Conservation (phyloP, 2,797 vertebrate genomes). For the Astyanax mexicanus region DNA sequence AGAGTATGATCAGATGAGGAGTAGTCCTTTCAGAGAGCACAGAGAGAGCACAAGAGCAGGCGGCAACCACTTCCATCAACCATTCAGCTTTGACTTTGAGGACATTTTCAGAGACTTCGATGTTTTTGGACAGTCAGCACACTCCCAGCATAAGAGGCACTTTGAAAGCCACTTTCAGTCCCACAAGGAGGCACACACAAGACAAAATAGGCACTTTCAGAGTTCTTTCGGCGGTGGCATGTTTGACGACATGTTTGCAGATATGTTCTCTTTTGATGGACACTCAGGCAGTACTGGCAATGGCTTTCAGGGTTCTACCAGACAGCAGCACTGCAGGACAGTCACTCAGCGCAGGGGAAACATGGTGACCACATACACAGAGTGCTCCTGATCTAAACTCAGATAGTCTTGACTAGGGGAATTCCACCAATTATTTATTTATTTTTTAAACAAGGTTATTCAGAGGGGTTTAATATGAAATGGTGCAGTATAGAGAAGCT, state of each 20-base stretch:
- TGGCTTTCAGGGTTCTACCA: slow-evolving; percentile 84
- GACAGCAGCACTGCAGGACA: slow-evolving; percentile 90
- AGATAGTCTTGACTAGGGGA: neutral
- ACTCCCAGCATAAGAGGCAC: slow-evolving; percentile 79
- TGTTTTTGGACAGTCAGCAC: slow-evolving; percentile 82
- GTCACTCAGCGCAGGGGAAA: slow-evolving; percentile 95
- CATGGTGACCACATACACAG: slow-evolving; percentile 96
- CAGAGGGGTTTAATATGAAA: too few relatives aligned
- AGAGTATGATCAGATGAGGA: slow-evolving; percentile 91
- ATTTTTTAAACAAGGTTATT: too few relatives aligned
- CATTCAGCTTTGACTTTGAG: slow-evolving; percentile 93
- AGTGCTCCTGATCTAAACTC: slow-evolving; percentile 46
- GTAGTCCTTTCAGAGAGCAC: slow-evolving; percentile 73
- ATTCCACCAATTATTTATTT: too few relatives aligned
- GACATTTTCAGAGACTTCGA: slow-evolving; percentile 94
- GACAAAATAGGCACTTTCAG: slow-evolving; percentile 63
- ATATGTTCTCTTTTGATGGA: slow-evolving; percentile 84
- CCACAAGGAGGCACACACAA: slow-evolving; percentile 76
- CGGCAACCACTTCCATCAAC: slow-evolving; percentile 80
- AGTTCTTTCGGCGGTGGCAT: slow-evolving; percentile 70
- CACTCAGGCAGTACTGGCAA: slow-evolving; percentile 60
- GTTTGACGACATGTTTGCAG: slow-evolving; percentile 91
- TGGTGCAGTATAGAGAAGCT: too few relatives aligned
- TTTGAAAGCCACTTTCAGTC: slow-evolving; percentile 88
- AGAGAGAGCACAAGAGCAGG: slow-evolving; percentile 65